Base-by-base conservation (phyloP, 2,888 invertebrate genomes). In the Acanthococcus lagerstroemiae region DNA sequence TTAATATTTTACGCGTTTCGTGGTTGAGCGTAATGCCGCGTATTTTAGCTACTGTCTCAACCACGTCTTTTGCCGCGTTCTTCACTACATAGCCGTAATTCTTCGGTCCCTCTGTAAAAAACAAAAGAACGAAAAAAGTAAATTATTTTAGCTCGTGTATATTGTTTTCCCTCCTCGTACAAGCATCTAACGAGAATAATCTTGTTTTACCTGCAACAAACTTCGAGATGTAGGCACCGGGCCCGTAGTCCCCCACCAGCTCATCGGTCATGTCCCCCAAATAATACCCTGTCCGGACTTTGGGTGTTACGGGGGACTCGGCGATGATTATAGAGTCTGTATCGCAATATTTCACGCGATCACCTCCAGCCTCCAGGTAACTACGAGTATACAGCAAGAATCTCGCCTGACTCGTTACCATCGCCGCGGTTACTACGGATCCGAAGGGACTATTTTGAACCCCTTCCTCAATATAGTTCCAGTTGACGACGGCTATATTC, bases 21-120 rank as follows among this genome's bases (percentile, higher is more conserved):
- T n/a, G n/a, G n/a, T n/a, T n/a, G n/a, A n/a, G n/a, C n/a, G n/a
- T n/a, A n/a, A 48, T 15, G 7, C 19, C 3, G n/a, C 3, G 17
- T 30, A 24, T 15, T 17, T 17, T 9, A n/a, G 21, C 3, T 12
- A 7, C n/a, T n/a, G n/a, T n/a, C n/a, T n/a, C n/a, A n/a, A n/a
- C n/a, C n/a, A n/a, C n/a, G n/a, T n/a, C n/a, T n/a, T n/a, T n/a
- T n/a, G n/a, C n/a, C n/a, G n/a, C n/a, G n/a, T n/a, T n/a, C n/a
- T n/a, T n/a, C n/a, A n/a, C n/a, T n/a, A n/a, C n/a, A n/a, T n/a
- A n/a, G n/a, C n/a, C n/a, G n/a, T 55, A 55, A 4, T 55, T 55
- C 15, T 55, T 55, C 2, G 55, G 55, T 26, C 55, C 55, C 21
- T 55, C 30, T 55, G 55, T 4, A 30, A 55, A n/a, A n/a, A n/a